A percentile compares a stretch with the other conserved stretches of the same genome.
Evolutionary conservation across 1,140 invertebrate species (phyloP).

Genomic region (Caligus rogercresseyi): DNA sequence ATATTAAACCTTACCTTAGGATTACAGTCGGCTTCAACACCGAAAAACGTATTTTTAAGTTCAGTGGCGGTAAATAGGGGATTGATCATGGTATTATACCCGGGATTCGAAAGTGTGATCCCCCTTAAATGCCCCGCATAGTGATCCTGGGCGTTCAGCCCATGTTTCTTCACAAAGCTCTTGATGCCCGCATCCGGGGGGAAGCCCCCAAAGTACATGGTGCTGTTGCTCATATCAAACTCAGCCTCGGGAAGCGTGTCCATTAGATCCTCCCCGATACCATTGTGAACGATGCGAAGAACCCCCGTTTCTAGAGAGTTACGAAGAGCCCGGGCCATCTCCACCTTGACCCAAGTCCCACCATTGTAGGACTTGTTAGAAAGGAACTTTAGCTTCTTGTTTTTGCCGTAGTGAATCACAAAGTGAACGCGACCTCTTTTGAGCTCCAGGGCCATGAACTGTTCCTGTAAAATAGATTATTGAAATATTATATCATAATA

Average conservation of each 20-base stretch:
- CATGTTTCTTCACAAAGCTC: background rate
- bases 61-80: slow-evolving; percentile 31
- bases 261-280: slow-evolving; percentile 16
- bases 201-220: slow-evolving; percentile 53
- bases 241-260: slow-evolving; percentile 1
- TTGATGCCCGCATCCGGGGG: slow-evolving; percentile 40
- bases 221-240: slow-evolving; percentile 21
- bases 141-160: background rate
- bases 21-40: slow-evolving; percentile 53
- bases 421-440: slow-evolving; percentile 54
- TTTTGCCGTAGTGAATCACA: slow-evolving; percentile 46
- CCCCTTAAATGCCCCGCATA: background rate
- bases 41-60: slow-evolving; percentile 41
- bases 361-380: slow-evolving; percentile 56
- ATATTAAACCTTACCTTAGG: slow-evolving; percentile 39
- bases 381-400: slow-evolving; percentile 42
- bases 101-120: slow-evolving; percentile 28
- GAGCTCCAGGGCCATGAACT: slow-evolving; percentile 55
- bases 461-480: slow-evolving; percentile 38
- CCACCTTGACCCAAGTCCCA: slow-evolving; percentile 55
- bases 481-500: no score
- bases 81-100: slow-evolving; percentile 47
- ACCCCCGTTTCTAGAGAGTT: slow-evolving; percentile 24
- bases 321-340: slow-evolving; percentile 35
- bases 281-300: slow-evolving; percentile 22